A percentile compares a stretch with the other conserved stretches of the same genome.
Conservation (phyloP, 2,113 vertebrate species). For the Burhinus bistriatus region DNA sequence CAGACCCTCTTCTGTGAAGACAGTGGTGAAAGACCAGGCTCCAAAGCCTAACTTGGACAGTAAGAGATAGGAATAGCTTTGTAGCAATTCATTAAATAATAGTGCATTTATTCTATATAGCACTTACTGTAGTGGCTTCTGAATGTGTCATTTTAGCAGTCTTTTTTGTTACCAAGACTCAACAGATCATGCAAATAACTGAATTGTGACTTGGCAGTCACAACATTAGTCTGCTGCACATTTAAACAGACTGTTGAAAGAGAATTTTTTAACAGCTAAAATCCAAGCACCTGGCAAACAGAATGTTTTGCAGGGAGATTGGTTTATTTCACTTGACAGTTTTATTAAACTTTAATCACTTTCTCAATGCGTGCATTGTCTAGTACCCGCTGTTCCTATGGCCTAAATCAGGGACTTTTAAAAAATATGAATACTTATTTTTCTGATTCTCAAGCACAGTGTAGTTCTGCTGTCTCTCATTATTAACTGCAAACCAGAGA, state of each 20-base stretch:
- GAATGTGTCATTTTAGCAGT: not conserved
- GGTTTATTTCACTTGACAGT: slow-evolving; percentile 47
- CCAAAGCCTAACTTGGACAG: not conserved
- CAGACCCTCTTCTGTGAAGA: not conserved
- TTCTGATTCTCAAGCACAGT: not conserved
- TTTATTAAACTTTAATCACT: slow-evolving; percentile 64
- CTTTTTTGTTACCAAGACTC: not conserved
- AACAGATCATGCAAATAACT: not conserved
- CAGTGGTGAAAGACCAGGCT: not conserved
- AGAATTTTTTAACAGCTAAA: slow-evolving; percentile 42
- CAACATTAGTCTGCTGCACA: not conserved
- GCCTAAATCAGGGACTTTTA: not conserved
- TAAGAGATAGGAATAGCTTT: not conserved
- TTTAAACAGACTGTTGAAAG: slow-evolving; percentile 28
- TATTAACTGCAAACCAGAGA: slow-evolving; percentile 26
- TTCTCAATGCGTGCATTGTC: slow-evolving; percentile 16
- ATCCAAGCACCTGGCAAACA: slow-evolving; percentile 43
- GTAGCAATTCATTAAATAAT: not conserved
- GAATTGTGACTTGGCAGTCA: not conserved
- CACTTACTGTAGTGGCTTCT: not conserved
- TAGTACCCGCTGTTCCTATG: not conserved
- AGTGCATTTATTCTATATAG: not conserved
- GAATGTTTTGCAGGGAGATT: slow-evolving; percentile 34
- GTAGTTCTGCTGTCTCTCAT: slow-evolving; percentile 17
- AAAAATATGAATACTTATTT: slow-evolving; percentile 16